Percentiles rank a stretch among this genome's conserved stretches.
Evolutionary conservation across 1,140 invertebrate genomes (phyloP).

Genomic region (Dolichoris vasculosae): DNA sequence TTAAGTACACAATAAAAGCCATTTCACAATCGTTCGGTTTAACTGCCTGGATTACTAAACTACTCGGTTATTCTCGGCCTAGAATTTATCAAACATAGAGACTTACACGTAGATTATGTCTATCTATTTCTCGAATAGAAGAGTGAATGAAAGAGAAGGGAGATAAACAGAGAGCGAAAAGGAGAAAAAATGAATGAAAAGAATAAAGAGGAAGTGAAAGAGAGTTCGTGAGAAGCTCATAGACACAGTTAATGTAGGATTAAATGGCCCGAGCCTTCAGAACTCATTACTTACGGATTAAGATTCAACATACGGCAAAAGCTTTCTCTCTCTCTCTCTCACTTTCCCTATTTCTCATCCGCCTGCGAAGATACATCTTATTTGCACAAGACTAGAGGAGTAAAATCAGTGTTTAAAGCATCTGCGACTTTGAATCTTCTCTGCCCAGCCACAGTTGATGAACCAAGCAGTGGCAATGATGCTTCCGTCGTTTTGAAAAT

Average conservation of each 20-base stretch:
- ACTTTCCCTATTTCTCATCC: neutral
- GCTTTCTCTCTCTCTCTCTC: neutral
- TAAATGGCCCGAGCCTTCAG: slow-evolving; percentile 47
- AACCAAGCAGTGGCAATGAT: neutral
- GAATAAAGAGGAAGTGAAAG: neutral
- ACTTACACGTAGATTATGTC: neutral
- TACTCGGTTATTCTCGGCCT: slow-evolving; percentile 3
- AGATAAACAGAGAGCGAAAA: neutral
- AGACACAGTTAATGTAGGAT: slow-evolving; percentile 56
- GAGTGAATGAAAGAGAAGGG: neutral
- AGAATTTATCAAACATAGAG: slow-evolving; percentile 38
- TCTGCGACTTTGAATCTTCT: neutral
- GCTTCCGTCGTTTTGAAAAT: neutral
- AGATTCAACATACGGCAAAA: slow-evolving; percentile 47
- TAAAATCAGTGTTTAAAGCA: slow-evolving; percentile 22
- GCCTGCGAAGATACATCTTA: neutral
- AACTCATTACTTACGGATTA: slow-evolving; percentile 57
- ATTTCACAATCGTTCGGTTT: slow-evolving; percentile 1
- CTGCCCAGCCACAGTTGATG: neutral
- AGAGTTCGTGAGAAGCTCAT: slow-evolving; percentile 16
- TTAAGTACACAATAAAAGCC: slow-evolving; percentile 31
- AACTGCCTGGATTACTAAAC: slow-evolving; percentile 22
- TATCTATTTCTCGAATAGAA: neutral
- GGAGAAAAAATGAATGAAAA: neutral
- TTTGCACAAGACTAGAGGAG: neutral